phyloP scores from a whole-genome alignment of 2,888 invertebrate species.

The Petrolisthes manimaculis region DNA sequence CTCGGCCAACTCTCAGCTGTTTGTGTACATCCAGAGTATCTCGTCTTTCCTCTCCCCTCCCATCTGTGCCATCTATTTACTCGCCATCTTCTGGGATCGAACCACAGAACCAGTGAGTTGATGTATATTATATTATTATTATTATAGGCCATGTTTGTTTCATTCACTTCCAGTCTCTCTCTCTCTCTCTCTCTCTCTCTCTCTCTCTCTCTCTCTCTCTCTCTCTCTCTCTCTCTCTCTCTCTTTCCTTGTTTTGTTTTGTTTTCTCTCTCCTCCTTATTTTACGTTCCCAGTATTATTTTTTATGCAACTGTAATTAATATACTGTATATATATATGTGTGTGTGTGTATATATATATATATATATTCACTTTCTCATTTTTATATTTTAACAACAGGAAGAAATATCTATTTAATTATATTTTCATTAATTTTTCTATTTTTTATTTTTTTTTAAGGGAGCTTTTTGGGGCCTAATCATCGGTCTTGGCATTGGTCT shows the following conservation, averaged over 20 bases:
- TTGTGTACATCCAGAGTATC: constrained; percentile 74
- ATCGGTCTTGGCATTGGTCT: constrained; percentile 72
- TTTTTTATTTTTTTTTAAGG: constrained; percentile 69
- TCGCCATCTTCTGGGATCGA: constrained; percentile 72
- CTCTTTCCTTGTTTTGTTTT: no score
- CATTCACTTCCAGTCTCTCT: no score
- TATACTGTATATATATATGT: no score
- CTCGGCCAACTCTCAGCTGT: no score
- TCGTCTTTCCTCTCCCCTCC: constrained; percentile 73
- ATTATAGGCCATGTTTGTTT: no score
- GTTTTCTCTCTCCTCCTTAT: no score
- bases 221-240: no score
- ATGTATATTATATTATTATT: no score
- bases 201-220: no score
- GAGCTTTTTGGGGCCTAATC: constrained; percentile 75
- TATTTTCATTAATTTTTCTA: constrained; percentile 17
- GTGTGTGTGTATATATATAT: neutral
- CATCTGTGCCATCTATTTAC: constrained; percentile 72
- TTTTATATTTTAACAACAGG: neutral
- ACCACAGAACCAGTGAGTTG: constrained; percentile 72
- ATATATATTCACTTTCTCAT: neutral
- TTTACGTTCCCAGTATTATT: no score
- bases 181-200: no score
- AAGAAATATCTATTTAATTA: neutral
- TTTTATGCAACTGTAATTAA: no score